phyloP scores from a whole-genome alignment of 2,797 vertebrate genomes.

The Acrossocheilus fasciatus region DNA sequence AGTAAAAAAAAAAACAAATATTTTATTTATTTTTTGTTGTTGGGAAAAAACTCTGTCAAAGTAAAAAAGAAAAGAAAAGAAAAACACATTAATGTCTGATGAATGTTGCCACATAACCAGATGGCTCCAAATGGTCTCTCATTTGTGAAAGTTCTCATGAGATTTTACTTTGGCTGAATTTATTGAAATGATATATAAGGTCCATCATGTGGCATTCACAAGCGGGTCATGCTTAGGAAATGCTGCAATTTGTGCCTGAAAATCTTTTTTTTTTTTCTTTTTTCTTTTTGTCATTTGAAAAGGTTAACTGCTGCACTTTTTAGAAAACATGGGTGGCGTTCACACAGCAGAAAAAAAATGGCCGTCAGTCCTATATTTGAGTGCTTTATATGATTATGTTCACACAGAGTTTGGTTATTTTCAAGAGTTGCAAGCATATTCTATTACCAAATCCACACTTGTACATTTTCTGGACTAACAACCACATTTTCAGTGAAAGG shows the following conservation, averaged over 20 bases:
- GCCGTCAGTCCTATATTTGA: not conserved
- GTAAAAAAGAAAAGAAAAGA: not conserved
- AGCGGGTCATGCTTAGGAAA: not conserved
- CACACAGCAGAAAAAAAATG: not conserved
- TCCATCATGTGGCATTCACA: not conserved
- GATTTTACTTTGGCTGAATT: slow-evolving; percentile 35
- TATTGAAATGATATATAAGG: slow-evolving; percentile 15
- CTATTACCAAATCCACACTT: not conserved
- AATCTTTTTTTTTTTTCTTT: not conserved
- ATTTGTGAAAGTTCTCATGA: slow-evolving; percentile 31
- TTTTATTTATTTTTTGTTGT: not conserved
- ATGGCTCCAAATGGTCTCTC: slow-evolving; percentile 36
- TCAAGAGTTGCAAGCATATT: not conserved
- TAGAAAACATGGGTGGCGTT: not conserved
- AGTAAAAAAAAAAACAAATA: not conserved
- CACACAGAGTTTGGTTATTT: not conserved
- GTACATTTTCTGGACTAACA: not conserved
- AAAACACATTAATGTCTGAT: slow-evolving; percentile 26
- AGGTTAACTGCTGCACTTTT: slow-evolving; percentile 14
- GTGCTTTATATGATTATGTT: not conserved
- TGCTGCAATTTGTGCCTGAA: slow-evolving; percentile 8
- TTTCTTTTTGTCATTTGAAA: not conserved
- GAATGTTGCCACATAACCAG: slow-evolving; percentile 34
- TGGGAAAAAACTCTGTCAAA: not conserved
- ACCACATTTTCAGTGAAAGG: too few species aligned